These are phyloP conservation scores for Melipona beecheii DNA, from an alignment of 2,888 invertebrate genomes.

Conservation along the genomic window DNA sequence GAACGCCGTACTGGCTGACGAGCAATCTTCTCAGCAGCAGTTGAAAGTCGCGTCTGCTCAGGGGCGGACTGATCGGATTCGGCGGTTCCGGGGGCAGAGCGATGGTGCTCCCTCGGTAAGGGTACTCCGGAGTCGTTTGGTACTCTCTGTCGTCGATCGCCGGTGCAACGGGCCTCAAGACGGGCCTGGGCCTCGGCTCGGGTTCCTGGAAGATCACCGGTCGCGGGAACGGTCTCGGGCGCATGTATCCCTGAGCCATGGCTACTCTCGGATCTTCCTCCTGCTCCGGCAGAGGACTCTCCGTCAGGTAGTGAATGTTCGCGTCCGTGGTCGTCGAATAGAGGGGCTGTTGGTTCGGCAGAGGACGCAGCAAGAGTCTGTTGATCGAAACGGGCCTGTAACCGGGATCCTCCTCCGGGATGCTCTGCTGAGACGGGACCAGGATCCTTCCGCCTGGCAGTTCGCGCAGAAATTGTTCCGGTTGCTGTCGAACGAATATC, in stretches of 20 bases:
- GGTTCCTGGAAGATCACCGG: slow-evolving; percentile 73
- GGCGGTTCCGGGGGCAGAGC: slow-evolving; percentile 84
- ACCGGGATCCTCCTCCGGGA: slow-evolving; percentile 74
- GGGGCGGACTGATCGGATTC: slow-evolving; percentile 88
- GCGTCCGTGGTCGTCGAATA: slow-evolving; percentile 77
- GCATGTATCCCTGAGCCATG: slow-evolving; percentile 70
- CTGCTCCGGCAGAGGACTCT: slow-evolving; percentile 74
- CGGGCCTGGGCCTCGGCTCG: slow-evolving; percentile 68
- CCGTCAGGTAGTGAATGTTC: slow-evolving; percentile 79
- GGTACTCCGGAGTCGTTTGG: slow-evolving; percentile 75
- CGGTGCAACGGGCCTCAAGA: slow-evolving; percentile 70
- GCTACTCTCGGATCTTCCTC: slow-evolving; percentile 74
- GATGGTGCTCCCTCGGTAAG: slow-evolving; percentile 70
- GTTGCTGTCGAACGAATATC: slow-evolving; percentile 75
- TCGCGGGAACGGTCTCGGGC: slow-evolving; percentile 71
- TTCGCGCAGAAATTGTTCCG: slow-evolving; percentile 76
- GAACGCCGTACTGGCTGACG: slow-evolving; percentile 85
- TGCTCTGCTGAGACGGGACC: slow-evolving; percentile 65
- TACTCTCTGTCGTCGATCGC: slow-evolving; percentile 77
- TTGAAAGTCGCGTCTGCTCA: slow-evolving; percentile 90
- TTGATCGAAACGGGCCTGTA: slow-evolving; percentile 75
- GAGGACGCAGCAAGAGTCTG: slow-evolving; percentile 74
- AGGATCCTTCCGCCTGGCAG: slow-evolving; percentile 75
- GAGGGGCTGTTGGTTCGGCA: slow-evolving; percentile 72
- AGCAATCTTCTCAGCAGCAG: slow-evolving; percentile 88